These are phyloP conservation scores for Sclerurus mexicanus DNA, from an alignment of 2,113 vertebrate species.

Conservation along the genomic window DNA sequence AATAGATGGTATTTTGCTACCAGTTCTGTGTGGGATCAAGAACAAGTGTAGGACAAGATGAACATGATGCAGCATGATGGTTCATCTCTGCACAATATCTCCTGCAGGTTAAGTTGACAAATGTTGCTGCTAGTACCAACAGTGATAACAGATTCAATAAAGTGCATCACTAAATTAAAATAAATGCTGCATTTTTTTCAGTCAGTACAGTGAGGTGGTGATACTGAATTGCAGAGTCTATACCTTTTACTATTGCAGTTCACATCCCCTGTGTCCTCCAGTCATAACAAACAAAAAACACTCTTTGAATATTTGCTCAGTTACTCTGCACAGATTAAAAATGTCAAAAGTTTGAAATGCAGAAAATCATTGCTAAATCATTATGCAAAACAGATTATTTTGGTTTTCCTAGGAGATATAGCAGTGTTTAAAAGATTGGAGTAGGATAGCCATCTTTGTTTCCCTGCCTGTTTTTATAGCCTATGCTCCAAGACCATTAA, in stretches of 20 bases:
- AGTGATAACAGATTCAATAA: constrained; percentile 4
- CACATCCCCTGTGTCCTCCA: not conserved
- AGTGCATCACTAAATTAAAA: constrained; percentile 14
- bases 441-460: not conserved
- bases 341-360: not conserved
- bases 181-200: constrained; percentile 18
- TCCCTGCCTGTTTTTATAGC: not conserved
- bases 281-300: not conserved
- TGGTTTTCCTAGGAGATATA: not conserved
- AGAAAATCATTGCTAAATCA: not conserved
- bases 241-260: not conserved
- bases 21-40: not conserved
- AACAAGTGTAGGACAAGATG: not conserved
- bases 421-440: not conserved
- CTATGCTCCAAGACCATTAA: not conserved
- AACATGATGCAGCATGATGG: not conserved
- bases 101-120: constrained; percentile 10
- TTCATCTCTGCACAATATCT: not conserved
- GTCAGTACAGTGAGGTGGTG: not conserved
- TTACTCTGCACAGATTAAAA: not conserved
- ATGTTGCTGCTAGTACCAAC: not conserved
- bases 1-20: not conserved
- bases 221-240: not conserved
- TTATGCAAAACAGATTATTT: not conserved
- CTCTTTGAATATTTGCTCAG: not conserved